Evolutionary conservation across 2,113 vertebrate species (phyloP), one percentile per base, ranked within the genome.

Genomic region (Hippoglossus stenolepis): DNA sequence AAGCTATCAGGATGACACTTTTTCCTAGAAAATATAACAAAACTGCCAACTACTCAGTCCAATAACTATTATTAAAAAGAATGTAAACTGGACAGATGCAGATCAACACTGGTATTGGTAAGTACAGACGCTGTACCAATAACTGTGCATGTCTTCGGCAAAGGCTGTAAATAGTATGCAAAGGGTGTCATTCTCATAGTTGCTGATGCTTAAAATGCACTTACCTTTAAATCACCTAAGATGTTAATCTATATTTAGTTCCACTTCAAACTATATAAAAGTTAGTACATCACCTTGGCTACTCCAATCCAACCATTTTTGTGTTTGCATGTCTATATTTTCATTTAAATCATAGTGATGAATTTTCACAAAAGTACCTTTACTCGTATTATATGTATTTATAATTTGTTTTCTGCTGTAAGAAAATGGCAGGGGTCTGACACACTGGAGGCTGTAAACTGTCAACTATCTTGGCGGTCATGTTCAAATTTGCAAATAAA

Each of bases 371-470:
- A 85, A 92, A 89, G 68, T 89, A 84, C 56, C 24, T 26, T 90
- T 64, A 83, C 0, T 18, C 69, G 69, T 88, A 79, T 88, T 90
- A 80, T 69, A 70, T 90, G 69, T 93, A 90, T 93, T 92, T 93
- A 91, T 89, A 83, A 67, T 87, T 85, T 70, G 87, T 91, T 91
- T 92, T 89, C 90, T 80, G 40, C 56, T 14, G 57, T 72, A 86
- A 73, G 79, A 85, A 71, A 92, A 89, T 87, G 86, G 85, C 94
- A 94, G 94, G 93, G 86, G 93, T 95, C 93, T 94, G 92, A 94
- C 85, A 95, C 94, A 95, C 94, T 95, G 94, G 94, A 94, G 93
- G 68, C 75, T 89, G 85, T 84, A 84, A 80, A 88, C 64, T 69
- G 64, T 70, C 3, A 20, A 58, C 28, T 14, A 64, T 28, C 15